These are phyloP conservation scores for Tragelaphus strepsiceros DNA, from an alignment of 2,113 vertebrate genomes.

Conservation along the genomic window DNA sequence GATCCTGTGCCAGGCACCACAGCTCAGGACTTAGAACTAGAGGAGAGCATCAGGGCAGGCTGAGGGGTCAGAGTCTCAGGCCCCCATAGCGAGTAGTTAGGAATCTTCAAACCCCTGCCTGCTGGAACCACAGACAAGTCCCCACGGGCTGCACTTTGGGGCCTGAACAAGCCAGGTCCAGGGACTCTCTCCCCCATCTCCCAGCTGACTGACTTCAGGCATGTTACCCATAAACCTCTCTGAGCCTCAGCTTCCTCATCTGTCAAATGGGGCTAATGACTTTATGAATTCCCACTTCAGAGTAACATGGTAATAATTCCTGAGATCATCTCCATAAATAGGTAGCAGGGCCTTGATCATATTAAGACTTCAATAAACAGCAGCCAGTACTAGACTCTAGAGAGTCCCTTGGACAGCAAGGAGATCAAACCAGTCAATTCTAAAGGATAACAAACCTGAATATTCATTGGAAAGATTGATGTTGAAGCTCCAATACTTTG, in stretches of 20 bases:
- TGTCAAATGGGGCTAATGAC: neutral
- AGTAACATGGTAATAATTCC: neutral
- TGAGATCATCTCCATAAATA: neutral
- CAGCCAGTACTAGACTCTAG: neutral
- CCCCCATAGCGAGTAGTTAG: fast-evolving
- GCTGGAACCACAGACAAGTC: neutral
- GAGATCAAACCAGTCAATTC: neutral
- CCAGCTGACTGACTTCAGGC: neutral
- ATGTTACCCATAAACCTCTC: neutral
- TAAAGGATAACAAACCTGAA: neutral
- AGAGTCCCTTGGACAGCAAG: neutral
- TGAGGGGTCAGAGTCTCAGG: neutral
- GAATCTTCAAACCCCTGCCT: neutral
- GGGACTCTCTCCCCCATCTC: neutral
- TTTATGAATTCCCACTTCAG: neutral
- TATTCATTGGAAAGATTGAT: neutral
- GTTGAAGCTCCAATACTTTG: neutral
- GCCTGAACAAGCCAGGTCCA: neutral
- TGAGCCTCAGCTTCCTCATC: neutral
- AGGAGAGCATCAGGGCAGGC: neutral
- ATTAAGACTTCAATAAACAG: neutral
- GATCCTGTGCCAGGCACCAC: neutral
- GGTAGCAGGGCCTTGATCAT: neutral
- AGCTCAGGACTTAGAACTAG: neutral
- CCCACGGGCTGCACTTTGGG: fast-evolving